Conservation (phyloP, 2,888 invertebrate species). For the Euzophera pinguis region DNA sequence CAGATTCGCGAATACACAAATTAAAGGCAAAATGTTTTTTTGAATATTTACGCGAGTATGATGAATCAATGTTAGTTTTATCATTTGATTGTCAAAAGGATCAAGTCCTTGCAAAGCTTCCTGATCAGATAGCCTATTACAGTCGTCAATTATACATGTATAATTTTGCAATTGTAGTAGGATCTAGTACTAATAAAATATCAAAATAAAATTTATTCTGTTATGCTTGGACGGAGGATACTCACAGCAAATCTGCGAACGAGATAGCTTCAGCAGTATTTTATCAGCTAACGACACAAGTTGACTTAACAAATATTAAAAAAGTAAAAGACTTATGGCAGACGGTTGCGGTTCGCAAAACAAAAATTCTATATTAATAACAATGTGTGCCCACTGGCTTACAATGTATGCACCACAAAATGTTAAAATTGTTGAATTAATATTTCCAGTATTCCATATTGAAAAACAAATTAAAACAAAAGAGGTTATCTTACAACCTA, state of each 20-base stretch:
- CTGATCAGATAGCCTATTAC: background rate
- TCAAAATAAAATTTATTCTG: background rate
- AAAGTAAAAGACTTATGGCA: background rate
- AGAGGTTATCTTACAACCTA: too few relatives aligned
- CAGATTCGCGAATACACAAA: conserved; percentile 5
- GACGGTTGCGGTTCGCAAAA: background rate
- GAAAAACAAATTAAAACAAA: too few relatives aligned
- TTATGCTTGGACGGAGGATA: background rate
- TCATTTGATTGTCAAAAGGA: background rate
- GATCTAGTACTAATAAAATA: background rate
- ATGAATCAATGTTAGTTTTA: conserved; percentile 7
- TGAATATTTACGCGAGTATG: conserved; percentile 13
- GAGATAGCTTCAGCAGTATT: background rate
- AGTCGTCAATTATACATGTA: background rate
- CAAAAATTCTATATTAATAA: background rate
- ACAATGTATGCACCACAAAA: background rate
- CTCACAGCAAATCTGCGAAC: background rate
- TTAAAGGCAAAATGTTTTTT: conserved; percentile 10
- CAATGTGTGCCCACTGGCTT: background rate
- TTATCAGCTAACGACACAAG: background rate
- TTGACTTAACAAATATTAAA: background rate
- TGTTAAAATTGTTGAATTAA: too few relatives aligned
- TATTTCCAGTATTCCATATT: too few relatives aligned
- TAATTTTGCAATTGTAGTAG: background rate
- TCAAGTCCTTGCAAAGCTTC: background rate